A percentile compares a stretch with the other conserved stretches of the same genome.
Evolutionary conservation across 2,797 vertebrate genomes (phyloP).

Genomic region (Tokudaia tokunoshimensis): DNA sequence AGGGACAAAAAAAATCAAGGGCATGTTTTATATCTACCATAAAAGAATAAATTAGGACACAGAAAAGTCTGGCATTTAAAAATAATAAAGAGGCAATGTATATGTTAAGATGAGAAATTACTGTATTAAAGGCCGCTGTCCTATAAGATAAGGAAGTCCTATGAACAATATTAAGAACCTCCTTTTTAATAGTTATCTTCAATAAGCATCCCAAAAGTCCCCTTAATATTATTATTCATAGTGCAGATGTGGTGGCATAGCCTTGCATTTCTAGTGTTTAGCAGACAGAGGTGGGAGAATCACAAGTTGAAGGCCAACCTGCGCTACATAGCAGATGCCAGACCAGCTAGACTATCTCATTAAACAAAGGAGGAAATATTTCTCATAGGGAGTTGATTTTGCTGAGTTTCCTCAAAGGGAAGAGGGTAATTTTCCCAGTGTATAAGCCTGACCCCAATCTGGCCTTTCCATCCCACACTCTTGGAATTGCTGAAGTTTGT

Average conservation of each 20-base stretch:
- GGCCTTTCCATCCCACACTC: neutral
- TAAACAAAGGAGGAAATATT: neutral
- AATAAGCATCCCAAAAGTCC: neutral
- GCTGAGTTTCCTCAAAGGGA: conserved; percentile 7
- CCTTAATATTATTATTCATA: conserved; percentile 34
- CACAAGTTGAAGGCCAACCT: neutral
- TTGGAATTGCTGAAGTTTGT: neutral
- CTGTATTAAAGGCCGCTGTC: conserved; percentile 8
- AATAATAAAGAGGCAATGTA: conserved; percentile 30
- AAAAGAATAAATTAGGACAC: conserved; percentile 40
- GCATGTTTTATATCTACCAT: conserved; percentile 61
- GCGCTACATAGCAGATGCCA: neutral
- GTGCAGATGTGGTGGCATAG: neutral
- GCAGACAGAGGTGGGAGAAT: neutral
- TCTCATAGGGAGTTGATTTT: neutral
- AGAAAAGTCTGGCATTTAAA: conserved; percentile 11
- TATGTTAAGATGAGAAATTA: conserved; percentile 67
- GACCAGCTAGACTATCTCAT: neutral
- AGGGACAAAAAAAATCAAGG: conserved; percentile 42
- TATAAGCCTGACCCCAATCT: neutral
- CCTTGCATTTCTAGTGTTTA: neutral
- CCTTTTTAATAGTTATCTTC: neutral
- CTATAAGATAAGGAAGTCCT: conserved; percentile 23
- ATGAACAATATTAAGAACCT: conserved; percentile 7
- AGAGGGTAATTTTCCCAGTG: neutral